Conservation (phyloP, 92 coral and sea anemone species). For the Palythoa grandiflora region DNA sequence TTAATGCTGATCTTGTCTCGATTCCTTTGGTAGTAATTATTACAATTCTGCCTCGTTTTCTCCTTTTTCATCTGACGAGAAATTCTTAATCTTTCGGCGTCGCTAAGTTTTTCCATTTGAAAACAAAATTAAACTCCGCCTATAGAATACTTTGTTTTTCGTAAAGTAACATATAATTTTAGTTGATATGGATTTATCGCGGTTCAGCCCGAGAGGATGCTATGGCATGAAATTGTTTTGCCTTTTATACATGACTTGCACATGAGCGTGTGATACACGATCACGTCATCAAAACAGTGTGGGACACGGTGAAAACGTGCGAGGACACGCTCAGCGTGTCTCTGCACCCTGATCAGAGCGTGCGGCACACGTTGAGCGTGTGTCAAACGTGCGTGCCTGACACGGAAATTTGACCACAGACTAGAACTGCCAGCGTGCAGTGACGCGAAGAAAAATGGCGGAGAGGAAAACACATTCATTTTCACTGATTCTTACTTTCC, state of each 20-base stretch:
- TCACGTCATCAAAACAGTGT: constrained; percentile 7
- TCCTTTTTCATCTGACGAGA: constrained; percentile 16
- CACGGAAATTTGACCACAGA: constrained; percentile 1
- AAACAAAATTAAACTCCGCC: constrained; percentile 1
- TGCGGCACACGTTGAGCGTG: background rate
- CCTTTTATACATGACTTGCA: background rate
- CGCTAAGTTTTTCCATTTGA: background rate
- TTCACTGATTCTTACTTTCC: constrained; percentile 25
- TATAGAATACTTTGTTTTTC: background rate
- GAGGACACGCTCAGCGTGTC: background rate
- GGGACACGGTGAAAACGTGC: background rate
- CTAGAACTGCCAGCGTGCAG: background rate
- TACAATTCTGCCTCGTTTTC: constrained; percentile 26
- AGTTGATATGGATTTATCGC: background rate
- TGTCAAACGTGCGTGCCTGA: background rate
- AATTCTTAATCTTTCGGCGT: constrained; percentile 12
- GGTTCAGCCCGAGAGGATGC: background rate
- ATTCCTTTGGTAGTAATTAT: background rate
- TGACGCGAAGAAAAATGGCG: constrained; percentile 21
- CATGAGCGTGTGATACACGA: background rate
- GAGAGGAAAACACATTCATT: constrained; percentile 28
- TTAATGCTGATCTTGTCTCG: constrained; percentile 10
- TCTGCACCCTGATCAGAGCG: background rate
- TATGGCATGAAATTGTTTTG: background rate
- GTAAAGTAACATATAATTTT: background rate